phyloP scores from a whole-genome alignment of 2,797 vertebrate species.

The Brotula barbata region DNA sequence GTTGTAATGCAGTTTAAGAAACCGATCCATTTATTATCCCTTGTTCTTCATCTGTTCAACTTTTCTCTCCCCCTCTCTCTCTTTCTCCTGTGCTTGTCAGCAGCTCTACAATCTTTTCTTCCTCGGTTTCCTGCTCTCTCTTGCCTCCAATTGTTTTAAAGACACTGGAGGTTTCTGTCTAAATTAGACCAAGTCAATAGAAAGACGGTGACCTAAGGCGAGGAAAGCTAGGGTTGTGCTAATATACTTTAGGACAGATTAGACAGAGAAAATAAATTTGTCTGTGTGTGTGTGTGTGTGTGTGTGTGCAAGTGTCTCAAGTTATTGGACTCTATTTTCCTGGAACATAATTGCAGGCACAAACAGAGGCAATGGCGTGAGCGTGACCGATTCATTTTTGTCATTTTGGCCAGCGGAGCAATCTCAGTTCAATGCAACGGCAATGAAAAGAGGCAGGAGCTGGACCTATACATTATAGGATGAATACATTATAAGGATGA shows the following conservation, averaged over 20 bases:
- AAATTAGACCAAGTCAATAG: slow-evolving; percentile 65
- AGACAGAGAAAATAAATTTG: slow-evolving; percentile 35
- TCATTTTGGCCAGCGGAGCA: slow-evolving; percentile 8
- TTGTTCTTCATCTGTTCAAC: not conserved
- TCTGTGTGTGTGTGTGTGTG: not conserved
- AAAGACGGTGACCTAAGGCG: slow-evolving; percentile 37
- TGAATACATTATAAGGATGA: no score
- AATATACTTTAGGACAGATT: slow-evolving; percentile 50
- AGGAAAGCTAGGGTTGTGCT: slow-evolving; percentile 38
- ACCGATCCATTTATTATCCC: slow-evolving; percentile 40
- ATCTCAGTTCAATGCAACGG: not conserved
- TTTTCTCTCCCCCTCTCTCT: not conserved
- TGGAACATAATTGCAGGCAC: not conserved
- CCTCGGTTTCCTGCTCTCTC: slow-evolving; percentile 34
- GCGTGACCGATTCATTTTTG: slow-evolving; percentile 5
- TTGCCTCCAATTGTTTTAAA: slow-evolving; percentile 56
- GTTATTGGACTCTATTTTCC: not conserved
- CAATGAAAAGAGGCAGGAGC: slow-evolving; percentile 2
- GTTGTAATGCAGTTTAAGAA: slow-evolving; percentile 27
- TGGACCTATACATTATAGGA: no score
- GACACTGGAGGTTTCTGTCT: slow-evolving; percentile 53
- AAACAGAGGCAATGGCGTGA: not conserved
- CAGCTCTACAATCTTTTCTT: slow-evolving; percentile 9
- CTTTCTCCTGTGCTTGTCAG: not conserved
- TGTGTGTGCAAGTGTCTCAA: slow-evolving; percentile 3